Conservation (phyloP, 2,113 vertebrate genomes). For the Passer domesticus region DNA sequence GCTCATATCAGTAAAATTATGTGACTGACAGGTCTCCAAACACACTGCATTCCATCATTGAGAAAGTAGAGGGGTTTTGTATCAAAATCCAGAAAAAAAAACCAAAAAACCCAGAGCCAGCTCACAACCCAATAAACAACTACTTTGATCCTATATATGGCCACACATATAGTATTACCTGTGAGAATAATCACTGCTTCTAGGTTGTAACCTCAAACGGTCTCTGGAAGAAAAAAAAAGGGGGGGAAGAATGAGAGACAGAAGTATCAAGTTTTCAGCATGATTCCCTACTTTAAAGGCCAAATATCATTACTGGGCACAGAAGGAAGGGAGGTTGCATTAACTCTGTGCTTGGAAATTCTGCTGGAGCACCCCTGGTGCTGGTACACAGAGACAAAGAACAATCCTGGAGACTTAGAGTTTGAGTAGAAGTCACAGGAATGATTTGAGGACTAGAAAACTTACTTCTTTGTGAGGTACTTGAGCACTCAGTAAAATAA, state of each 20-base stretch:
- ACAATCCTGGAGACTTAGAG: not conserved
- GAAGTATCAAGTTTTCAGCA: not conserved
- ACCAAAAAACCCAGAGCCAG: not conserved
- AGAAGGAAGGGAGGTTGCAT: not conserved
- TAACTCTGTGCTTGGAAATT: not conserved
- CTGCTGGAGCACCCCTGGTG: not conserved
- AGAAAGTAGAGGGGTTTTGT: accelerated
- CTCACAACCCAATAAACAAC: not conserved
- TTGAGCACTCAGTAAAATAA: not conserved
- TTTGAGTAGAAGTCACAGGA: not conserved
- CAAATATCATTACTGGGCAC: not conserved
- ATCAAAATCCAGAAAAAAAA: not conserved
- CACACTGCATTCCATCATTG: not conserved
- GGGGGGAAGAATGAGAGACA: not conserved
- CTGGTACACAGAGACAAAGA: not conserved
- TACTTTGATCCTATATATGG: not conserved
- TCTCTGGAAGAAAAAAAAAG: not conserved
- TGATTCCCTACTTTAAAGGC: not conserved
- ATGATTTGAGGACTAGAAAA: not conserved
- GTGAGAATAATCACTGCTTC: not conserved
- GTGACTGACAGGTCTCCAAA: not conserved
- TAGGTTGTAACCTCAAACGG: not conserved
- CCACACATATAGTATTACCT: not conserved
- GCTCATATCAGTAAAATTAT: not conserved
- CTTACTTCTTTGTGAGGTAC: not conserved